Base-by-base conservation (phyloP, 1,140 invertebrate genomes). In the Cydia amplana region DNA sequence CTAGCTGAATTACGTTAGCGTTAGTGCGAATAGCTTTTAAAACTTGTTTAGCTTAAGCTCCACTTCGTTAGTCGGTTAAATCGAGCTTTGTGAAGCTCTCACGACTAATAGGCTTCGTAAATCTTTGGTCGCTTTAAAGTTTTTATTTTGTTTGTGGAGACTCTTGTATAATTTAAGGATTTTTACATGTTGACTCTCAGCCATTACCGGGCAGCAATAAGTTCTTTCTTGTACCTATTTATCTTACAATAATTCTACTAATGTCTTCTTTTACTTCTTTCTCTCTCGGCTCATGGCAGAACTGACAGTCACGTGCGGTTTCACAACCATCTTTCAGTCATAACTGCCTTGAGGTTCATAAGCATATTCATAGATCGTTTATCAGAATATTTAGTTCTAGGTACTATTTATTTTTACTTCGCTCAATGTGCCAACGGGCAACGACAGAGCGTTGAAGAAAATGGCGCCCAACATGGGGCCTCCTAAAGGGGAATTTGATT, bases 31-130 rank as follows among this genome's bases (percentile, higher is more conserved):
- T 60, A 23, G 55, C 55, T 60, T 60, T 60, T 60, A 23, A 60
- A 60, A 60, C 55, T 60, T 60, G 55, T 60, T 60, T 60, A 60
- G 55, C 55, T 60, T 60, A 60, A 60, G 55, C 20, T 20, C 55
- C 55, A 23, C 55, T 60, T 23, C 55, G 55, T 60, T 60, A 60
- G 55, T 60, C 20, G 55, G 55, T 12, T 60, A 23, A 60, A 60
- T 60, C 0, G 20, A 60, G 55, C 55, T 60, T 60, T 60, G 55
- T 60, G 7, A 60, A 60, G 55, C 55, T 23, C 55, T 23, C 9
- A 23, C 7, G 3, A 60, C 20, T 60, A 23, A 55, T 55, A 55
- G 51, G 51, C 51, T 55, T 20, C 51, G n/a, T 55, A 55, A 55
- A 55, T 55, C 51, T 55, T 55, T 55, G 51, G 18, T 5, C 16